These are phyloP conservation scores for Leptothorax acervorum DNA, from an alignment of 2,888 invertebrate species.

Conservation along the genomic window DNA sequence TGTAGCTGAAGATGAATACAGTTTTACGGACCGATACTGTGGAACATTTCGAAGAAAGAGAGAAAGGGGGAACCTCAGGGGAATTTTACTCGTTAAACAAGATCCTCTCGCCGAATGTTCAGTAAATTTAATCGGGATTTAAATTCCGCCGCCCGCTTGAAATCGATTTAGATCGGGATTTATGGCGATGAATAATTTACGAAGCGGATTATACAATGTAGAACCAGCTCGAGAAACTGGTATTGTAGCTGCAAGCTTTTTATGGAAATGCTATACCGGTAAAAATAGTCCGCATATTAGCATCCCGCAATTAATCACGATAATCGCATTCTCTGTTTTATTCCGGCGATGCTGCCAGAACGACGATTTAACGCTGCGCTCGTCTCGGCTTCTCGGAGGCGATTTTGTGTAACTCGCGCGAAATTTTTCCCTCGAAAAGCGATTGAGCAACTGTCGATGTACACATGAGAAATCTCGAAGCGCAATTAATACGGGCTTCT, in stretches of 20 bases:
- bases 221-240: background rate
- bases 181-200: conserved; percentile 39
- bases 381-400: background rate
- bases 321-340: background rate
- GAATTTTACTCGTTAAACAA: conserved; percentile 35
- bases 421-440: background rate
- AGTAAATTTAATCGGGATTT: conserved; percentile 16
- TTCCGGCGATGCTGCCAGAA: background rate
- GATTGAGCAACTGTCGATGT: background rate
- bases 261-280: background rate
- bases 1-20: background rate
- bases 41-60: background rate
- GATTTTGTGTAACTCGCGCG: background rate
- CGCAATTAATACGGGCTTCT: conserved; percentile 18
- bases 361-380: background rate
- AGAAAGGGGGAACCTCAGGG: background rate
- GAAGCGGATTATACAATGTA: background rate
- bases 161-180: conserved; percentile 18
- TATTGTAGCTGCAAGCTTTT: background rate
- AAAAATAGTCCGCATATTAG: conserved; percentile 8
- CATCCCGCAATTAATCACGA: background rate
- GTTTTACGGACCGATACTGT: background rate
- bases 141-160: conserved; percentile 3
- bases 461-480: background rate
- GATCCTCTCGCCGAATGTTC: background rate